phyloP scores from a whole-genome alignment of 2,797 vertebrate genomes.

The Siniperca scherzeri region DNA sequence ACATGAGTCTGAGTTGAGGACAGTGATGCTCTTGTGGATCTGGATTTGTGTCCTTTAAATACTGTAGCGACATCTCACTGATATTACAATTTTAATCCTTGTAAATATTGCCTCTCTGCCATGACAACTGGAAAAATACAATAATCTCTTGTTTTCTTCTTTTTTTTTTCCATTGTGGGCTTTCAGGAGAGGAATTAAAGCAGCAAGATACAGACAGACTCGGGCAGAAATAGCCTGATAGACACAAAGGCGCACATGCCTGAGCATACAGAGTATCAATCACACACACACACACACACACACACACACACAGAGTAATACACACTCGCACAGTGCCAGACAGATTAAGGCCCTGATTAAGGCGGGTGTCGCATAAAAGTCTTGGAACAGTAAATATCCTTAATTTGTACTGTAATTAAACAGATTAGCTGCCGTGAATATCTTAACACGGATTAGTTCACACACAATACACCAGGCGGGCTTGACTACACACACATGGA shows the following conservation, averaged over 20 bases:
- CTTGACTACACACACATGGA: slow-evolving; percentile 36
- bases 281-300: slow-evolving; percentile 38
- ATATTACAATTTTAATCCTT: slow-evolving; percentile 60
- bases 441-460: slow-evolving; percentile 79
- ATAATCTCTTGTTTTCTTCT: slow-evolving; percentile 62
- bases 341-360: slow-evolving; percentile 78
- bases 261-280: slow-evolving; percentile 68
- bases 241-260: slow-evolving; percentile 62
- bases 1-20: slow-evolving; percentile 15
- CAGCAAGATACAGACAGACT: slow-evolving; percentile 42
- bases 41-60: slow-evolving; percentile 29
- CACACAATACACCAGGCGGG: slow-evolving; percentile 61
- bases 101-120: slow-evolving; percentile 37
- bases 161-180: slow-evolving; percentile 19
- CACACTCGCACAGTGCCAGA: slow-evolving; percentile 64
- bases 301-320: slow-evolving; percentile 36
- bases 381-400: slow-evolving; percentile 81
- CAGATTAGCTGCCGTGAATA: slow-evolving; percentile 82
- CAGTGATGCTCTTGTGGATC: slow-evolving; percentile 16
- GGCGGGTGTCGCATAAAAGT: slow-evolving; percentile 72
- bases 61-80: slow-evolving; percentile 11
- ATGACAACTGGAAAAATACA: slow-evolving; percentile 42
- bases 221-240: slow-evolving; percentile 60
- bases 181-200: slow-evolving; percentile 60
- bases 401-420: slow-evolving; percentile 84